These are phyloP conservation scores for Linurgus olivaceus DNA, from an alignment of 2,797 vertebrate genomes.

Conservation along the genomic window DNA sequence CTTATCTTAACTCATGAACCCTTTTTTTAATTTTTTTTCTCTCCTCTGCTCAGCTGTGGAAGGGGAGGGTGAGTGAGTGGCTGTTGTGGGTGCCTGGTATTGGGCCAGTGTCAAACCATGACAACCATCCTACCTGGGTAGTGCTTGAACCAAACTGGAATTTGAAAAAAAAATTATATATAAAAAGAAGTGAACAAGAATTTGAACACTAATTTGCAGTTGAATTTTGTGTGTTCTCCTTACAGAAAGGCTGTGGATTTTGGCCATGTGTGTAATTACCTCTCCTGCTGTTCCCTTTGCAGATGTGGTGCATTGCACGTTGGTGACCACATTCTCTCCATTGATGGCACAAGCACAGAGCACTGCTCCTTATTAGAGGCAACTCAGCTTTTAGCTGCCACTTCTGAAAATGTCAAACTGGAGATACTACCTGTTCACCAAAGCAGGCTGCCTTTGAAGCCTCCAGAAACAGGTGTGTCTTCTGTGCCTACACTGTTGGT, in stretches of 20 bases:
- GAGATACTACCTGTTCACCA: conserved; percentile 91
- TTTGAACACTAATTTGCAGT: neutral
- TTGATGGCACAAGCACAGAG: conserved; percentile 92
- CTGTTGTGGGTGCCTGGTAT: neutral
- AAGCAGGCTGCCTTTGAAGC: conserved; percentile 82
- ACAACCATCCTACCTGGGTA: neutral
- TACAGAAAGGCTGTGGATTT: neutral
- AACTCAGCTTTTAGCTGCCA: conserved; percentile 89
- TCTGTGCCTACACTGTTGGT: neutral
- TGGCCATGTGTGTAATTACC: neutral
- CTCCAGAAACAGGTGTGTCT: conserved; percentile 87
- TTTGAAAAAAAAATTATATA: neutral
- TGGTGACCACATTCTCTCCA: conserved; percentile 93
- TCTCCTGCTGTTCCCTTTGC: conserved; percentile 20
- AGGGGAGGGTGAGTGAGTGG: neutral
- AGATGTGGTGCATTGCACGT: conserved; percentile 89
- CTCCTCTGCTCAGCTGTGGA: neutral
- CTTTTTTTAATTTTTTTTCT: neutral
- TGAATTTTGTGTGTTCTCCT: neutral
- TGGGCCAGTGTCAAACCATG: neutral
- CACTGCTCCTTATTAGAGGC: conserved; percentile 92
- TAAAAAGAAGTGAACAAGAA: neutral
- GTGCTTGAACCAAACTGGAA: neutral
- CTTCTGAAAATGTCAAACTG: conserved; percentile 86
- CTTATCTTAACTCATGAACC: neutral